phyloP scores from a whole-genome alignment of 2,797 vertebrate genomes.

The Gallinago nigripennis region DNA sequence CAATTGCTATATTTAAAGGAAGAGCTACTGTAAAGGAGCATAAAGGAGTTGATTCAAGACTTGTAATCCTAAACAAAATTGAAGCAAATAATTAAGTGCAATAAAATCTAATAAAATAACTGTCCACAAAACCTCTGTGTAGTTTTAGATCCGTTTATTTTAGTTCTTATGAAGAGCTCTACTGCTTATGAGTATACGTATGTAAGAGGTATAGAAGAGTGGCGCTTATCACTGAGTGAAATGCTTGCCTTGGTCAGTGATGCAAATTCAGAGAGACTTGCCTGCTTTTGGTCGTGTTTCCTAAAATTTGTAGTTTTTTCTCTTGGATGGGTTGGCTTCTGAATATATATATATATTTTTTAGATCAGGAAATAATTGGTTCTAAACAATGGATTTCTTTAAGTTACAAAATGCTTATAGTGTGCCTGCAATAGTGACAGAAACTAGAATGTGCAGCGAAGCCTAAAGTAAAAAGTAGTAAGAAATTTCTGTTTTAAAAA shows the following conservation, averaged over 20 bases:
- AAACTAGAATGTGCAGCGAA: not conserved
- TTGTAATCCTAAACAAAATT: not conserved
- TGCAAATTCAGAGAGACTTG: not conserved
- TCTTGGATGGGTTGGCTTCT: not conserved
- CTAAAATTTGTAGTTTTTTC: not conserved
- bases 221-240: not conserved
- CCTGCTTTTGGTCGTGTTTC: not conserved
- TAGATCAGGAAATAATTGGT: not conserved
- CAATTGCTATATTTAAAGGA: fast-evolving
- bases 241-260: not conserved
- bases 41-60: not conserved
- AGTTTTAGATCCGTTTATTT: not conserved
- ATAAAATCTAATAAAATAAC: not conserved
- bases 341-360: not conserved
- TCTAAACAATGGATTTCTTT: not conserved
- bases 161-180: not conserved
- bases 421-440: not conserved
- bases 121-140: not conserved
- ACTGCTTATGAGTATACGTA: not conserved
- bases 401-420: not conserved
- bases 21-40: not conserved
- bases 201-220: no score
- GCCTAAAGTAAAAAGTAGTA: not conserved
- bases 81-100: not conserved
- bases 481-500: not conserved